phyloP scores from a whole-genome alignment of 2,113 vertebrate genomes.

The Rhombomys opimus region DNA sequence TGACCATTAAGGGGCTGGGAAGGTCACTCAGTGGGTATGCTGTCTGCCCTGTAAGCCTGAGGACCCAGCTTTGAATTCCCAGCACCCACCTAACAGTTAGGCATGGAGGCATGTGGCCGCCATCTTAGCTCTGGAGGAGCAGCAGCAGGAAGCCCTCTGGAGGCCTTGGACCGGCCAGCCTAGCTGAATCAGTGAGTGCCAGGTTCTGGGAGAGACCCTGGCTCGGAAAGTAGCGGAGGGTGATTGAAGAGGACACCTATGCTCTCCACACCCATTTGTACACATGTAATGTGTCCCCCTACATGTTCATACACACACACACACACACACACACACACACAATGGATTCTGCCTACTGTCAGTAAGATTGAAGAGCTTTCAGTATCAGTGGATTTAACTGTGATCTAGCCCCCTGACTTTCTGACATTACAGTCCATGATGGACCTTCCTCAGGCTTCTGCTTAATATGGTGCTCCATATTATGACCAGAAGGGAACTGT shows the following conservation, averaged over 20 bases:
- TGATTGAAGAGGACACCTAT: not conserved
- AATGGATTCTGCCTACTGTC: not conserved
- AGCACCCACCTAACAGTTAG: not conserved
- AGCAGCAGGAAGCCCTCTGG: no score
- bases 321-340: not conserved
- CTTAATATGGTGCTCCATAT: not conserved
- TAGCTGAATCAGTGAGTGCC: no score
- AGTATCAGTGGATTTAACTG: not conserved
- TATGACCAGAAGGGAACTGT: not conserved
- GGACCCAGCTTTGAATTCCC: not conserved
- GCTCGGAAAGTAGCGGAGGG: not conserved
- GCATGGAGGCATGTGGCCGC: not conserved
- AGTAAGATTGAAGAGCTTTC: not conserved
- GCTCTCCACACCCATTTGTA: not conserved
- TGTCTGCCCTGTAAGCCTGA: rapidly evolving
- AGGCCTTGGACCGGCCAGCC: no score
- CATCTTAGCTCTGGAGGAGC: not conserved
- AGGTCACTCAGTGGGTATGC: not conserved
- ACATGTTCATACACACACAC: not conserved
- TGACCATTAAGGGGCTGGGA: not conserved
- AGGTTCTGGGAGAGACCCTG: not conserved
- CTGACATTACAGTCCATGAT: not conserved
- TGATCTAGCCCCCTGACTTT: not conserved
- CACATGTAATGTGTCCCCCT: no score
- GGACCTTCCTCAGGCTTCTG: not conserved